Base-by-base conservation (phyloP, 2,113 vertebrate species). In the Polyodon spathula region DNA sequence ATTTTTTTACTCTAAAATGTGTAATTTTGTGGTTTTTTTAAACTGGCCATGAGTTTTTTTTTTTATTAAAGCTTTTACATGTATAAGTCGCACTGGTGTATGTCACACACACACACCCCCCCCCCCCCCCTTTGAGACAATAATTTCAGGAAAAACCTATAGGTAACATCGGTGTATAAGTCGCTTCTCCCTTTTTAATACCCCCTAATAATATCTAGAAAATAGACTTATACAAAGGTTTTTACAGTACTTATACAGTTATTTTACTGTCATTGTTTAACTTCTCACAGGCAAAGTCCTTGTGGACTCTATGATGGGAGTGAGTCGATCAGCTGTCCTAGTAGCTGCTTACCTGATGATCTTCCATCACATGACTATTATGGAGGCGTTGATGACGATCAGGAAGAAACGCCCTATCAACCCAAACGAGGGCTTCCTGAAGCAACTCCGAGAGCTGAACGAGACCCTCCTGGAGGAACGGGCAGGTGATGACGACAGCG, bases 271-370 rank as follows among this genome's bases (percentile, higher is more conserved):
- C 53, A 55, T 55, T 55, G 37, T 0, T 67, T 15, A 71, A 66
- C 54, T n/a, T 0, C 39, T 70, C 61, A 2, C 67, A 99, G 96
- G 96, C 53, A 97, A 93, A 68, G 89, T 95, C 65, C 82, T 97
- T 43, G 93, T 99, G 67, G 88, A 86, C 63, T 97, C 95, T 12
- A 93, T 97, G 78, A 99, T 99, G 96, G 96, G 96, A 4, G 52
- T 88, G 52, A 99, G 96, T 56, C 89, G 96, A 37, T 87, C 96
- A 0, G 95, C 96, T 0, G 83, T 89, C 61, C 81, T 99, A 55
- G 93, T 99, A 56, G 91, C 84, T 0, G 92, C 92, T 64, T 99
- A 99, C 75, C 85, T 99, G 64, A 99, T 99, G 96, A 96, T 95
- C 72, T 99, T 97, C 80, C 96, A 99, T 66, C 83, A 90, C 68